Evolutionary conservation across 1,140 invertebrate genomes (phyloP).

Genomic region (Saccostrea echinata): DNA sequence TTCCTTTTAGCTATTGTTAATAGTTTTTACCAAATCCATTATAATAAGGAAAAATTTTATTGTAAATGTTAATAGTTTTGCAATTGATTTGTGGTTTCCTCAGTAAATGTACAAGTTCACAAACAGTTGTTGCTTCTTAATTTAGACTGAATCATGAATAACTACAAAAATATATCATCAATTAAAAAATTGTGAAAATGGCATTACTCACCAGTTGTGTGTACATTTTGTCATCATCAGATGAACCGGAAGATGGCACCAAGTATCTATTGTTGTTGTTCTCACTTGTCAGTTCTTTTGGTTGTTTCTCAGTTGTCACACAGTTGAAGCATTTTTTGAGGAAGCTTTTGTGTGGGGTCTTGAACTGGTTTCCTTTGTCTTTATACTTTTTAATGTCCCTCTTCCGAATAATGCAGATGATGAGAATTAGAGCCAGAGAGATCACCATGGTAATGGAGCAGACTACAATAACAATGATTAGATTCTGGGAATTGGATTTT

Average conservation of each 20-base stretch:
- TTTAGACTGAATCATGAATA: no score
- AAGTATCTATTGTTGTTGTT: constrained; percentile 20
- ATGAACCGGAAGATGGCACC: neutral
- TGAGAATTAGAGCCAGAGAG: constrained; percentile 50
- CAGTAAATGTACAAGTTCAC: neutral
- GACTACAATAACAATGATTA: constrained; percentile 54
- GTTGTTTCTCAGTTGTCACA: constrained; percentile 26
- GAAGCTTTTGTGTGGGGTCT: constrained; percentile 45
- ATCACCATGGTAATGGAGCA: constrained; percentile 48
- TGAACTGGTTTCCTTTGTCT: constrained; percentile 16
- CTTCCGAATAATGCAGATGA: constrained; percentile 52
- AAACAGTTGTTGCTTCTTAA: no score
- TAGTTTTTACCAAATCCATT: constrained; percentile 25
- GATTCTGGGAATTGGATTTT: constrained; percentile 45
- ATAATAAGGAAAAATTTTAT: constrained; percentile 4
- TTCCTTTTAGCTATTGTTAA: neutral
- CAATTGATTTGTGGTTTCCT: neutral
- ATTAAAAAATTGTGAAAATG: neutral
- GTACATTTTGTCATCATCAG: constrained; percentile 12
- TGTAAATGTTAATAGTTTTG: neutral
- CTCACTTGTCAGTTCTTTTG: neutral
- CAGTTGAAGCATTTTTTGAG: constrained; percentile 43
- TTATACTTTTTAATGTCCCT: constrained; percentile 33
- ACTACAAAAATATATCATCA: no score
- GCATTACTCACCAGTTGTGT: constrained; percentile 15